Evolutionary conservation across 2,888 invertebrate species (phyloP).

Genomic region (Melinaea menophilus): DNA sequence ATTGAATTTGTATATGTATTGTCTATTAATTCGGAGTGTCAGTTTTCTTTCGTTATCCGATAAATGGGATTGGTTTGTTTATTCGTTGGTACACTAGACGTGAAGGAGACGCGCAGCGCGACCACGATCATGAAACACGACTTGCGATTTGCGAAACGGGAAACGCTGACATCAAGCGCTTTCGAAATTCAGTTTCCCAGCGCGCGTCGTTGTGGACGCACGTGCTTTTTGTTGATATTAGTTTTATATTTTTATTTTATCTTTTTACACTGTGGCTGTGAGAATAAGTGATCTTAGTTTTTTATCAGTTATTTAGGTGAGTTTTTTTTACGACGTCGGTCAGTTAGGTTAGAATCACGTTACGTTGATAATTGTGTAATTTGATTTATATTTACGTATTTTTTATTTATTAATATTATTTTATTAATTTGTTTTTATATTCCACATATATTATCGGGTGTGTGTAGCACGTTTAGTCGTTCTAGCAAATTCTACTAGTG

Average conservation of each 20-base stretch:
- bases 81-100: conserved; percentile 40
- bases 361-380: conserved; percentile 16
- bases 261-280: conserved; percentile 48
- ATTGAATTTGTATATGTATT: too few relatives aligned
- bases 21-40: too few relatives aligned
- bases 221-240: conserved; percentile 27
- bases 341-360: neutral
- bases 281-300: conserved; percentile 49
- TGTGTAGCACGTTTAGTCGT: too few relatives aligned
- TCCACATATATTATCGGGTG: too few relatives aligned
- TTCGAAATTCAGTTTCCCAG: conserved; percentile 51
- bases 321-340: conserved; percentile 16
- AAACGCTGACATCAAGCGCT: conserved; percentile 22
- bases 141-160: conserved; percentile 23
- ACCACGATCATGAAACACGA: conserved; percentile 18
- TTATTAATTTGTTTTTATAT: too few relatives aligned
- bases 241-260: conserved; percentile 35
- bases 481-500: too few relatives aligned
- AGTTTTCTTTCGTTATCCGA: conserved; percentile 6
- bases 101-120: conserved; percentile 23
- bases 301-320: conserved; percentile 36
- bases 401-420: too few relatives aligned
- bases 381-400: conserved; percentile 8
- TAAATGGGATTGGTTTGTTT: conserved; percentile 19
- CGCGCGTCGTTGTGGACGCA: conserved; percentile 50